Conservation (phyloP, 2,113 vertebrate genomes). For the Oreochromis niloticus region DNA sequence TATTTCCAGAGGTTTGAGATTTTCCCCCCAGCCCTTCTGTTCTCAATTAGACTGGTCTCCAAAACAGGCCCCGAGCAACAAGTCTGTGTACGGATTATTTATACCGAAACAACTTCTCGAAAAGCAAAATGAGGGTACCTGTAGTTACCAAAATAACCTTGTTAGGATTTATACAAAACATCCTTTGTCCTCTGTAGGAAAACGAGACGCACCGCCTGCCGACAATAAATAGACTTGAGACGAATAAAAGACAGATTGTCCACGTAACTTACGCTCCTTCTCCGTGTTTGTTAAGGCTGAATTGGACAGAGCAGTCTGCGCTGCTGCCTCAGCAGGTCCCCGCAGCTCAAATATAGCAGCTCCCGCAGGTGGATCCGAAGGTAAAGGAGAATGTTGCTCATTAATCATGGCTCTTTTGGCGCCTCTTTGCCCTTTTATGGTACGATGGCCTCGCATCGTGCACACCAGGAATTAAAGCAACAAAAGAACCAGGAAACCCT, state of each 20-base stretch:
- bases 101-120: slow-evolving; percentile 16
- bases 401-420: slow-evolving; percentile 54
- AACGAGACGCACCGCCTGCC: not conserved
- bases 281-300: not conserved
- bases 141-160: not conserved
- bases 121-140: slow-evolving; percentile 20
- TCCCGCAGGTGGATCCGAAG: slow-evolving; percentile 56
- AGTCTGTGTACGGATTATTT: slow-evolving; percentile 16
- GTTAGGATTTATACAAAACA: not conserved
- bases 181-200: not conserved
- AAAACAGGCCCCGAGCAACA: not conserved
- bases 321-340: slow-evolving; percentile 17
- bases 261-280: slow-evolving; percentile 15
- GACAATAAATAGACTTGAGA: not conserved
- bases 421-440: slow-evolving; percentile 42
- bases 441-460: slow-evolving; percentile 41
- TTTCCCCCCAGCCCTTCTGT: not conserved
- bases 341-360: slow-evolving; percentile 16
- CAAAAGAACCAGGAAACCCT: not conserved
- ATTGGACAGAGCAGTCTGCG: not conserved
- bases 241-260: not conserved
- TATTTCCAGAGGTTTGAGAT: not conserved
- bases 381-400: slow-evolving; percentile 58
- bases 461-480: slow-evolving; percentile 54
- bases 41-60: not conserved